phyloP scores from a whole-genome alignment of 2,888 invertebrate genomes.

The Parnassius orleans region DNA sequence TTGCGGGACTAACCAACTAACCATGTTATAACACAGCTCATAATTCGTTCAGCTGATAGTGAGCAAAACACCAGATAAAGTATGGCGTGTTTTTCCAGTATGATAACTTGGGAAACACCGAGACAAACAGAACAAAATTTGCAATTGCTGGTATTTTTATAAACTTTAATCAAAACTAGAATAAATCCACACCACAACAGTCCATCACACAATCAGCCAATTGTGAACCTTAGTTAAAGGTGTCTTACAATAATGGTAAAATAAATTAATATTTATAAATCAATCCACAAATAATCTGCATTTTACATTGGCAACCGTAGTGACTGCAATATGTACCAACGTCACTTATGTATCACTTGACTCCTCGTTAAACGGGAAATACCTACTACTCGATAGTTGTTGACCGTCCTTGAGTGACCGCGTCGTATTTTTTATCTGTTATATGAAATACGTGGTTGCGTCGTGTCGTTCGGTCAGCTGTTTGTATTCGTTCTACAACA shows the following conservation, averaged over 20 bases:
- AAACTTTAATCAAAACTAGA: neutral
- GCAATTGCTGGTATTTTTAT: too few species aligned
- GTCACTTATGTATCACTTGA: constrained; percentile 49
- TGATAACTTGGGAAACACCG: constrained; percentile 64
- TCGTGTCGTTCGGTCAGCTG: constrained; percentile 76
- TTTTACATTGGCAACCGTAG: constrained; percentile 37
- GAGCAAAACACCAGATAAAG: constrained; percentile 61
- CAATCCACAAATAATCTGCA: constrained; percentile 32
- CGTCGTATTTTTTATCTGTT: constrained; percentile 73
- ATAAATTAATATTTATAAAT: constrained; percentile 15
- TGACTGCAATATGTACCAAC: constrained; percentile 41
- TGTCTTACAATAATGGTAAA: neutral
- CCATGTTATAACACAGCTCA: constrained; percentile 40
- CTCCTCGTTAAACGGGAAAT: constrained; percentile 66
- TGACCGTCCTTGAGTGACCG: constrained; percentile 76
- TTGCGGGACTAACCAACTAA: constrained; percentile 40
- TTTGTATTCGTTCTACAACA: constrained; percentile 71
- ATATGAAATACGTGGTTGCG: constrained; percentile 65
- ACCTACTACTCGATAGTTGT: constrained; percentile 55
- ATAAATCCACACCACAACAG: neutral
- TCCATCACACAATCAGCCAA: too few species aligned
- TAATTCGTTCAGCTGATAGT: constrained; percentile 63
- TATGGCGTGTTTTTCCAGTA: constrained; percentile 70
- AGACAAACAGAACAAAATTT: constrained; percentile 26
- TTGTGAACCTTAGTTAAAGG: too few species aligned